phyloP scores from a whole-genome alignment of 2,888 invertebrate genomes.

The Petrolisthes manimaculis region DNA sequence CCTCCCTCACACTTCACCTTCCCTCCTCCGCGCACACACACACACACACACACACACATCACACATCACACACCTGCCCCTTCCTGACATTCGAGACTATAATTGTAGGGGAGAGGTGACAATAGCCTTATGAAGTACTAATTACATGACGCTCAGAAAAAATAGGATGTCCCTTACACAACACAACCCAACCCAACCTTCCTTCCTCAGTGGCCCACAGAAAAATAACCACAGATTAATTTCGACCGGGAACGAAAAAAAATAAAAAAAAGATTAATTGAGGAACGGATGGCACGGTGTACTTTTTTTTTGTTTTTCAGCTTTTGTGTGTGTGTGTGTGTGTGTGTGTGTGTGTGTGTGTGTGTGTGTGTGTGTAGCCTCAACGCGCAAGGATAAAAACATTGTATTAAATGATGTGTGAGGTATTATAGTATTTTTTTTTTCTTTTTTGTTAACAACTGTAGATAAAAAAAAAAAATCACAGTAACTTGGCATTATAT shows the following conservation, averaged over 20 bases:
- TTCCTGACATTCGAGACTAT: slow-evolving; percentile 33
- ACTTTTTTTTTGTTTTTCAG: neutral
- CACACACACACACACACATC: too few species aligned
- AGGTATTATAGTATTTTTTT: too few species aligned
- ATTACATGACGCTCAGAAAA: slow-evolving; percentile 30
- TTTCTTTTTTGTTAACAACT: too few species aligned
- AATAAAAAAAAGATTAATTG: slow-evolving; percentile 27
- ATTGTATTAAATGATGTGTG: too few species aligned
- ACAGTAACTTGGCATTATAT: too few species aligned
- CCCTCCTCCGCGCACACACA: neutral
- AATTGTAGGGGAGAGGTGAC: slow-evolving; percentile 39
- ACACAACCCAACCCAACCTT: too few species aligned
- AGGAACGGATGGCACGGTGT: neutral
- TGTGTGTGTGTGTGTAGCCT: too few species aligned
- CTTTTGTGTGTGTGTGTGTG: too few species aligned
- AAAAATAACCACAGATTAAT: slow-evolving; percentile 2
- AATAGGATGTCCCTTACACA: slow-evolving; percentile 33
- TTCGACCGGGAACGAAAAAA: neutral
- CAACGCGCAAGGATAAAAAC: too few species aligned
- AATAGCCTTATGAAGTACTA: slow-evolving; percentile 22
- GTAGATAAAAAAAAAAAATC: too few species aligned
- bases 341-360: too few species aligned
- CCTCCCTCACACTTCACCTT: neutral
- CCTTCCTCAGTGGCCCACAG: slow-evolving; percentile 10
- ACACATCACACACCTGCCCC: slow-evolving; percentile 21